Percentiles rank a stretch among this genome's conserved stretches.
Conservation (phyloP, 2,888 invertebrate genomes). For the Pseudococcus jackbeardsleyi region DNA sequence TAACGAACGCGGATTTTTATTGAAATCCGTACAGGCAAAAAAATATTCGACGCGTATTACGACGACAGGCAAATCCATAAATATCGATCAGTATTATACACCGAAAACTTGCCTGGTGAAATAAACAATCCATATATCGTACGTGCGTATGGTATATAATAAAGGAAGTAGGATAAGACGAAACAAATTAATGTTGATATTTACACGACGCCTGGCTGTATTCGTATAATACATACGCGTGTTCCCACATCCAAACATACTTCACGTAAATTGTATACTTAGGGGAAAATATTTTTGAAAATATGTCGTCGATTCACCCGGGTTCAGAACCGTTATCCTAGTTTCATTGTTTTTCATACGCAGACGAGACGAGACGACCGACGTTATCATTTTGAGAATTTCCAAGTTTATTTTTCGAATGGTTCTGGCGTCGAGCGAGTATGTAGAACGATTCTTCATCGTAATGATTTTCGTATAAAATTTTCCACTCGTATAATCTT, state of each 20-base stretch:
- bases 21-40: neutral
- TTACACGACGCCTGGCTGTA: neutral
- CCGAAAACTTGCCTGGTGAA: neutral
- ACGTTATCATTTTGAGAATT: neutral
- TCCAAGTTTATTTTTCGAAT: neutral
- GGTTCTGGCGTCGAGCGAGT: neutral
- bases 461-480: neutral
- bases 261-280: neutral
- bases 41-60: neutral
- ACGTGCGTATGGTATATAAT: neutral
- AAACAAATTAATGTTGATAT: conserved; percentile 37
- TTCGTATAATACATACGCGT: neutral
- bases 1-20: neutral
- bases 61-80: neutral
- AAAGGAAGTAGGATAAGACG: neutral
- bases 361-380: neutral
- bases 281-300: neutral
- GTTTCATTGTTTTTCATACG: conserved; percentile 1
- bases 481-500: neutral
- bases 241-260: conserved; percentile 5
- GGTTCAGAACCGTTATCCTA: neutral
- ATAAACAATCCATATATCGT: neutral
- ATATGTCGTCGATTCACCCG: conserved; percentile 5
- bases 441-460: neutral
- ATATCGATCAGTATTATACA: conserved; percentile 19